These are phyloP conservation scores for Pollicipes pollicipes DNA, from an alignment of 1,140 invertebrate species.

Conservation along the genomic window DNA sequence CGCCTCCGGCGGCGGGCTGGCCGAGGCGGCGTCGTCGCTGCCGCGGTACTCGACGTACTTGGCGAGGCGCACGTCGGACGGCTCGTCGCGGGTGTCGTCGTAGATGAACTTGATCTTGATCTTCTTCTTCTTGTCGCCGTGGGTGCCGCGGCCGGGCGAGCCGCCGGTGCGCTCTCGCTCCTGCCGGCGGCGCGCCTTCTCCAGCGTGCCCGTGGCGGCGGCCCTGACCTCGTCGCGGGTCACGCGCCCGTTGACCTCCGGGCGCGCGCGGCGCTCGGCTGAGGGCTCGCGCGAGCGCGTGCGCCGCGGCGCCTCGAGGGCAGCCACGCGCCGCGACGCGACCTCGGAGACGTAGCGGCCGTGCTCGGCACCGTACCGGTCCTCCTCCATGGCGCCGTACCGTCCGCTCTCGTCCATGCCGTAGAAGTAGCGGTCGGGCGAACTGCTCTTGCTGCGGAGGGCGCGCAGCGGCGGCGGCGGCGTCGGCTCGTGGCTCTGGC, in stretches of 20 bases:
- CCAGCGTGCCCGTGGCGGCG: not conserved
- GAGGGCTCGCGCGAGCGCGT: not conserved
- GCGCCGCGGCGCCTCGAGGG: no score
- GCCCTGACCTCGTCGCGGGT: not conserved
- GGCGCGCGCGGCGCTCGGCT: not conserved
- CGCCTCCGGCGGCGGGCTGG: not conserved
- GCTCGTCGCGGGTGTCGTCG: not conserved
- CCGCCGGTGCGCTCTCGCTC: not conserved
- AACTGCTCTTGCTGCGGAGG: not conserved
- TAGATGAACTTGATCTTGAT: conserved; percentile 3
- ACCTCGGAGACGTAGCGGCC: no score
- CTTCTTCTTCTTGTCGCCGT: not conserved
- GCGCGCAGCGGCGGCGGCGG: not conserved
- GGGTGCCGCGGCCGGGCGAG: not conserved
- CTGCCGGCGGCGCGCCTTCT: not conserved
- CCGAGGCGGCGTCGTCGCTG: not conserved
- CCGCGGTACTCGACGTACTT: not conserved
- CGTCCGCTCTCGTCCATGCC: not conserved
- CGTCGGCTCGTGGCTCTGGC: not conserved
- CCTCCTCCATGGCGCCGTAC: no score
- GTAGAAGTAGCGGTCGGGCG: not conserved
- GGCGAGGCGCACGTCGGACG: not conserved
- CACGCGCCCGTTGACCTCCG: not conserved
- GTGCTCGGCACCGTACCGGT: not conserved
- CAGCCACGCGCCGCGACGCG: no score